Percentiles rank a stretch among this genome's conserved stretches.
Evolutionary conservation across 2,797 vertebrate genomes (phyloP).

Genomic region (Sebastes steindachneri): DNA sequence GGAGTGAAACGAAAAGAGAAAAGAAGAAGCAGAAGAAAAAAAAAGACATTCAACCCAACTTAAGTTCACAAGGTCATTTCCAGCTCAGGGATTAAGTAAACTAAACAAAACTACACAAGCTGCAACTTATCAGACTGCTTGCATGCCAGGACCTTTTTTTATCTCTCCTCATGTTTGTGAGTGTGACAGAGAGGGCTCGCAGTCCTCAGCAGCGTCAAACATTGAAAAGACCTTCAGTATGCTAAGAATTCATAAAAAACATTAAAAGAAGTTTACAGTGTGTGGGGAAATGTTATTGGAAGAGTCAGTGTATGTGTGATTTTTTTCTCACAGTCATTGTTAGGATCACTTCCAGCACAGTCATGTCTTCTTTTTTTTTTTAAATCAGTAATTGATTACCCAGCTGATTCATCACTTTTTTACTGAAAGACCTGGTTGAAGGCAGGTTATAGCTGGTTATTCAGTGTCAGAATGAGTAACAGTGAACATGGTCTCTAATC

Average conservation of each 20-base stretch:
- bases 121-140: conserved; percentile 84
- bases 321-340: neutral
- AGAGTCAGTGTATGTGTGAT: conserved; percentile 9
- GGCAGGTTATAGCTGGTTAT: conserved; percentile 52
- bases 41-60: conserved; percentile 60
- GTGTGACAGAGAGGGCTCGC: conserved; percentile 72
- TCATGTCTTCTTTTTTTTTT: conserved; percentile 28
- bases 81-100: conserved; percentile 86
- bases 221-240: conserved; percentile 60
- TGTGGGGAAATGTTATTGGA: neutral
- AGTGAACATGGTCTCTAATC: conserved; percentile 30
- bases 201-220: conserved; percentile 61
- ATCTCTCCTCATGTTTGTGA: conserved; percentile 73
- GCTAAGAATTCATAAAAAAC: conserved; percentile 53
- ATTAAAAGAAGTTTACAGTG: neutral
- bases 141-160: conserved; percentile 79
- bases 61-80: conserved; percentile 86
- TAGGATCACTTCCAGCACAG: neutral
- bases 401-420: conserved; percentile 44
- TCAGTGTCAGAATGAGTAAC: conserved; percentile 59
- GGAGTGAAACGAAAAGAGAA: conserved; percentile 61
- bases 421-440: conserved; percentile 35
- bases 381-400: conserved; percentile 58
- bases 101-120: conserved; percentile 86
- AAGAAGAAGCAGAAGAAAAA: conserved; percentile 17